Base-by-base conservation (phyloP, 2,888 invertebrate species). In the Lasius platythorax region DNA sequence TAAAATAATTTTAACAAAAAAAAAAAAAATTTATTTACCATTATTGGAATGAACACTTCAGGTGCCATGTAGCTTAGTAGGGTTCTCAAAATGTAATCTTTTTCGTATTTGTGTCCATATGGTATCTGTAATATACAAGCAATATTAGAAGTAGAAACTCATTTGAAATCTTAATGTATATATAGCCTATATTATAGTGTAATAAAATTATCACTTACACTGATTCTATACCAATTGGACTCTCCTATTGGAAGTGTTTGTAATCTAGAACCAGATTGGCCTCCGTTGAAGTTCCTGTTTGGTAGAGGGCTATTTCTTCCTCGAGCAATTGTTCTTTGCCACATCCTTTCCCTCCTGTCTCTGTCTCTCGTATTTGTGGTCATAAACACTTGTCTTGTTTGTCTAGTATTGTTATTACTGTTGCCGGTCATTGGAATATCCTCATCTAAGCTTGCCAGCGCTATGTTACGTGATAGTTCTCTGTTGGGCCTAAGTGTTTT, bases 91-190 rank as follows among this genome's bases (percentile, higher is more conserved):
- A 98, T 92, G 46, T 96, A 96, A 58, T 96, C 96, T 93, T 97
- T 98, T 9, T 97, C 97, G 94, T 97, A 97, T 94, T 97, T 97
- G 9, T 96, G 96, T 23, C 97, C 98, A 94, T 96, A 96, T 4
- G 97, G 97, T 90, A 98, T 96, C 95, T 95, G 87, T 3, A 91
- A 92, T 12, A 78, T 58, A 61, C 1, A 72, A 66, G 40, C n/a
- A 50, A 50, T 50, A 50, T 33, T 15, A 63, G 1, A 37, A 30
- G 5, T 83, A 67, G 1, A 64, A 37, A 73, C n/a, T 70, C 3
- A 58, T 12, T n/a, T 30, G 64, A 63, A 23, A 23, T 28, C 8
- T 23, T 61, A 37, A 15, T 9, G 1, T 8, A 23, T 23, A 0
- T 0, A 1, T 75, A n/a, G 1, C n/a, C 4, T 15, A n/a, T 61